Conservation (phyloP, 2,888 invertebrate genomes). For the Nebria salina region DNA sequence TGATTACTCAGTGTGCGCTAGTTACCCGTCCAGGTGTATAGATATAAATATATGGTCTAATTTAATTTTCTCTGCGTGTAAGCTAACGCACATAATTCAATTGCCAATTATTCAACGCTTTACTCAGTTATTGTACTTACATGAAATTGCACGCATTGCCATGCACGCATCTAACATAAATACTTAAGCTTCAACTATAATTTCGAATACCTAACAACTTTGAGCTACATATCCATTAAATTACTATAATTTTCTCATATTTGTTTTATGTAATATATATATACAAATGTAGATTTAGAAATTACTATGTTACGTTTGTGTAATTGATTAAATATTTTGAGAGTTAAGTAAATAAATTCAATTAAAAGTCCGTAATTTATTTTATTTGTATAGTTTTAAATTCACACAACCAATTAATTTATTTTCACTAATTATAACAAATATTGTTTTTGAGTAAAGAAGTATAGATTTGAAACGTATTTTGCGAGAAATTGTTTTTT, state of each 20-base stretch:
- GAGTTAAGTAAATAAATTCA: no score
- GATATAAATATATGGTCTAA: background rate
- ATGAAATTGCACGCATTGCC: background rate
- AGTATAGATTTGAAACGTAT: no score
- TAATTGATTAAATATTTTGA: no score
- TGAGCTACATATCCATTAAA: background rate
- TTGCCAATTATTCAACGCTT: background rate
- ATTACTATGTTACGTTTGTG: background rate
- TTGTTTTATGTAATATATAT: background rate
- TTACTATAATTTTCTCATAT: background rate
- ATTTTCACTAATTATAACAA: no score
- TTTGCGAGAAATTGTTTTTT: no score
- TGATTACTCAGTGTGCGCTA: background rate
- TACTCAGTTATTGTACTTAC: background rate
- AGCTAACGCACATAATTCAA: constrained; percentile 1
- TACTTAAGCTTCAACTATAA: background rate
- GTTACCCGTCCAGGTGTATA: background rate
- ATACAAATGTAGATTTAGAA: background rate
- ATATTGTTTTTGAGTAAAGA: no score
- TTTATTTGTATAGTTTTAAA: no score
- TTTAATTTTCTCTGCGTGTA: constrained; percentile 7
- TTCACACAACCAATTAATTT: no score
- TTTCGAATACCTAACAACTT: background rate
- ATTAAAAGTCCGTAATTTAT: no score
- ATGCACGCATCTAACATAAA: background rate